phyloP scores from a whole-genome alignment of 2,113 vertebrate genomes.

The Pleuronectes platessa region DNA sequence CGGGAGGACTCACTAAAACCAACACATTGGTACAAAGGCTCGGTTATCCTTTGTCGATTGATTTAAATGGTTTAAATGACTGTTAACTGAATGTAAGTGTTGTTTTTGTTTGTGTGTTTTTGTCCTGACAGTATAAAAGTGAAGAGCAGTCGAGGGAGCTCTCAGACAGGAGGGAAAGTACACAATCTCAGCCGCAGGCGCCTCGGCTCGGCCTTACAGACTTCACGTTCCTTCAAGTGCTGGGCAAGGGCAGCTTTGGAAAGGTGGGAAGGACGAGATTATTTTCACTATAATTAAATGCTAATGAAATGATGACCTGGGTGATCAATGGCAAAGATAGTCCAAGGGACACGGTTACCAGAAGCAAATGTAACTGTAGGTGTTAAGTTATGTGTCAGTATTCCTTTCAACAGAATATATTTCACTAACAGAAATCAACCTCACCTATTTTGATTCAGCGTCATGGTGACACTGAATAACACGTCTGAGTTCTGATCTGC shows the following conservation, averaged over 20 bases:
- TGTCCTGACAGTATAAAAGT: conserved; percentile 53
- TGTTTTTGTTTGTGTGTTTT: not conserved
- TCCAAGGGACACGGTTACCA: too few species aligned
- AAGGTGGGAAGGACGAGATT: conserved; percentile 85
- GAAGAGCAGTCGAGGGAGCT: conserved; percentile 50
- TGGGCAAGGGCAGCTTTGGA: conserved; percentile 98
- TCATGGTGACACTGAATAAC: not conserved
- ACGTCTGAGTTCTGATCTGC: conserved; percentile 10
- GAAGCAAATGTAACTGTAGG: not conserved
- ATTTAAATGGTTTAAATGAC: not conserved
- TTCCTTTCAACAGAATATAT: too few species aligned
- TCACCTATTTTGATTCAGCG: not conserved
- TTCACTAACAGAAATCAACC: not conserved
- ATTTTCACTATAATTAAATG: not conserved
- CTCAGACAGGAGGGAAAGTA: conserved; percentile 71
- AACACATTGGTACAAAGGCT: conserved; percentile 71
- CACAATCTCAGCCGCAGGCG: conserved; percentile 28
- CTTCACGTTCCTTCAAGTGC: conserved; percentile 92
- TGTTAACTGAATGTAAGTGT: not conserved
- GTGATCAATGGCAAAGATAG: too few species aligned
- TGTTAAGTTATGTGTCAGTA: too few species aligned
- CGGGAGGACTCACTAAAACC: conserved; percentile 86
- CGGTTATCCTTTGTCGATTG: not conserved
- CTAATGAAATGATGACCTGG: not conserved
- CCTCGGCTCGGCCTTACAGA: conserved; percentile 85